Evolutionary conservation across 92 coral and sea anemone species (phyloP), one percentile per base, ranked within the genome.

Genomic region (Ricordea florida): DNA sequence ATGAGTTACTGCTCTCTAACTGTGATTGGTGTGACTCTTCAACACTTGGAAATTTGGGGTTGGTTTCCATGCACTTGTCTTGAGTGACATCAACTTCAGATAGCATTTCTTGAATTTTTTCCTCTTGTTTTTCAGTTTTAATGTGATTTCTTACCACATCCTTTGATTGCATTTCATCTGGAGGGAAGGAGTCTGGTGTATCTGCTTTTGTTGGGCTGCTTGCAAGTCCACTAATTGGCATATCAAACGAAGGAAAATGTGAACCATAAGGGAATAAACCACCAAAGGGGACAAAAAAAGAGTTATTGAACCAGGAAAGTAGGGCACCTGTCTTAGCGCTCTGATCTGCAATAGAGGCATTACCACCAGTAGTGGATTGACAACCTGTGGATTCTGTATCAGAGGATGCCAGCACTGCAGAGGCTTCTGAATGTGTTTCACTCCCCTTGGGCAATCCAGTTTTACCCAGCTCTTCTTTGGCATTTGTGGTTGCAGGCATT

Each of bases 251-350:
- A 21, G 81, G 58, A 15, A 70, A 71, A 34, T 56, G 46, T 43
- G 90, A 66, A 4, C 76, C 56, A 62, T 47, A 71, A 7, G 81
- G 81, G 37, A 66, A 11, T 21, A 78, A 52, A 3, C 85, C 86
- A 17, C 81, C 57, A 45, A 55, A 47, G 0, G 78, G 83, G 22
- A 75, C 50, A 24, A 85, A 26, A 25, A 85, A 20, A 11, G 82
- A 47, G 56, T 62, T 22, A 6, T 51, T 35, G 25, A 76, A 63
- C 52, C 31, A 58, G n/a, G 61, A 31, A 27, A 44, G 15, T n/a
- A 23, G 24, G 2, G 6, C 48, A 15, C 47, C 59, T 15, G 38
- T 49, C 15, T 10, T 48, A 29, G 35, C 57, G 1, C 13, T 31
- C 31, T 30, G 10, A 9, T 40, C 64, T 55, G 66, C 14, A 28